Conservation (phyloP, 2,113 vertebrate genomes). For the Myotis davidii region DNA sequence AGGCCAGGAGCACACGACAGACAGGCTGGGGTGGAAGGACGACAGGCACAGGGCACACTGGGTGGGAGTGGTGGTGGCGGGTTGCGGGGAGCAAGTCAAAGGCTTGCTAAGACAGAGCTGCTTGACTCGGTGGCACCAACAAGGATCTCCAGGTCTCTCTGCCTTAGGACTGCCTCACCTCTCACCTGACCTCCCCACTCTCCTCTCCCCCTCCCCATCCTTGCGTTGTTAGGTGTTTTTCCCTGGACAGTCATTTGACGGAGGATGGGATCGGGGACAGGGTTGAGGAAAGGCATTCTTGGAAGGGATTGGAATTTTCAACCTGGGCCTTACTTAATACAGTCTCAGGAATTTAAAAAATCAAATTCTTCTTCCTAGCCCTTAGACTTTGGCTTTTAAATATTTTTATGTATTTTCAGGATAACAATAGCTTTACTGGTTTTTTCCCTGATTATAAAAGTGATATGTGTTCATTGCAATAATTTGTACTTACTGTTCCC, state of each 20-base stretch:
- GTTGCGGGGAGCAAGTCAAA: background rate
- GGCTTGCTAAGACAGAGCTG: background rate
- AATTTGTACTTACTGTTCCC: constrained; percentile 52
- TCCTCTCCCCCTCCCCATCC: background rate
- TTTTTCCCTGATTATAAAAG: constrained; percentile 53
- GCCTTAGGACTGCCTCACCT: background rate
- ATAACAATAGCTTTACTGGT: background rate
- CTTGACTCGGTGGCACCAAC: background rate
- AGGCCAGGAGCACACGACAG: background rate
- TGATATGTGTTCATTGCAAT: constrained; percentile 10
- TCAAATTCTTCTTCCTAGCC: background rate
- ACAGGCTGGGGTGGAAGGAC: background rate
- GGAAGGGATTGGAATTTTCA: background rate
- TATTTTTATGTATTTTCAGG: constrained; percentile 46
- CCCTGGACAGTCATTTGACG: background rate
- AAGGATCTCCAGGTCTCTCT: background rate
- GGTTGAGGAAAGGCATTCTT: background rate
- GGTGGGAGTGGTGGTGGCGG: background rate
- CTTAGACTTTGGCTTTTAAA: constrained; percentile 2
- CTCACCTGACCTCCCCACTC: background rate
- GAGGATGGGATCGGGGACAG: background rate
- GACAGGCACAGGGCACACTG: background rate
- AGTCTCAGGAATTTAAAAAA: background rate
- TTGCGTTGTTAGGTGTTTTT: background rate
- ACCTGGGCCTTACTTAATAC: background rate